Conservation (phyloP, 2,888 invertebrate species). For the Ennomos quercinarius region DNA sequence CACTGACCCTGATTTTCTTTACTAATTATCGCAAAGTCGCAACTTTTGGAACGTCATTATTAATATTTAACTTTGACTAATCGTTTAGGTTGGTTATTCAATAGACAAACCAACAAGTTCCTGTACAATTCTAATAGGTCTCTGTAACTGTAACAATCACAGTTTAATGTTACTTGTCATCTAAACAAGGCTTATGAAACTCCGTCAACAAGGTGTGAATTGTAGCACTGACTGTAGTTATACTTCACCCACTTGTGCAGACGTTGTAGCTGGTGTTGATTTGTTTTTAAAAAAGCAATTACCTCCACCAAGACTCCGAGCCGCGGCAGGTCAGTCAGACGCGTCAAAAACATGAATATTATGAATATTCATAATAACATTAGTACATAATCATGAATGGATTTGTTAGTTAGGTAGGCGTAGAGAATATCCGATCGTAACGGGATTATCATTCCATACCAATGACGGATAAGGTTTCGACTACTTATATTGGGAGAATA, state of each 20-base stretch:
- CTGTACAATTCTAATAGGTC: too few species aligned
- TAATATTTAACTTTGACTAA: too few species aligned
- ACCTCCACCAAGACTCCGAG: conserved; percentile 13
- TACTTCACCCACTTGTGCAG: conserved; percentile 63
- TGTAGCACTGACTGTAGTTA: conserved; percentile 9
- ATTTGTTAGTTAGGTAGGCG: conserved; percentile 42
- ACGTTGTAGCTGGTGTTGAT: conserved; percentile 36
- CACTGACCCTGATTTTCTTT: conserved; percentile 14
- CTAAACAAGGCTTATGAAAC: conserved; percentile 6
- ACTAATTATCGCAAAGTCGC: neutral
- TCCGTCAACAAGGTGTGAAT: conserved; percentile 14
- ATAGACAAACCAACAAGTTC: too few species aligned
- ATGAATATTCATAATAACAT: conserved; percentile 63
- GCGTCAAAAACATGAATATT: conserved; percentile 38
- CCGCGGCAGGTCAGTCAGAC: conserved; percentile 1
- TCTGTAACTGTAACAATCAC: too few species aligned
- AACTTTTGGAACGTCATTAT: too few species aligned
- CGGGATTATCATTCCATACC: conserved; percentile 38
- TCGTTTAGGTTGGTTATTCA: too few species aligned
- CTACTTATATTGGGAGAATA: conserved; percentile 26
- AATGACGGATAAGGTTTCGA: conserved; percentile 34
- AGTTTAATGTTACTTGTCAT: neutral
- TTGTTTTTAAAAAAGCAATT: conserved; percentile 27
- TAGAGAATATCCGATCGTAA: conserved; percentile 38
- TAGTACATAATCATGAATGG: conserved; percentile 56